Evolutionary conservation across 2,113 vertebrate genomes (phyloP), one percentile per base, ranked within the genome.

Genomic region (Pseudorasbora parva): DNA sequence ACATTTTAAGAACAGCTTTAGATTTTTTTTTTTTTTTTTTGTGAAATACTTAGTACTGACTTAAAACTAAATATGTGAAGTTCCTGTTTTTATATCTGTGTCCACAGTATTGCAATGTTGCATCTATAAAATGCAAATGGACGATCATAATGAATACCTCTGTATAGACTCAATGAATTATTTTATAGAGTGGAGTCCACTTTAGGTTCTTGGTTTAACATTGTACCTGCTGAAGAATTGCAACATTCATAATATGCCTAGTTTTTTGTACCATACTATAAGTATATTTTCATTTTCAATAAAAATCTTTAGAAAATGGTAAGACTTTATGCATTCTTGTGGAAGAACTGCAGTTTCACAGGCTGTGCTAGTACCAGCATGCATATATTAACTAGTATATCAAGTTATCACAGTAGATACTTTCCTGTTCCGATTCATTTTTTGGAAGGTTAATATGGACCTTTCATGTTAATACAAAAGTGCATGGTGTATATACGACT

Each of bases 201-300:
- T 45, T 78, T 51, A 54, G 78, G 25, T 23, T 81, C 27, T 81
- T 68, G 78, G 62, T 81, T 54, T 69, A 64, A 60, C 17, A 79
- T 66, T 78, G 43, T 78, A 49, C 59, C 64, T 41, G 62, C 43
- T 79, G 11, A 69, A 81, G 64, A 69, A 81, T 21, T 45, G 76
- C 76, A 43, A 56, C 45, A 78, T 25, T 47, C 33, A 57, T 49
- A 23, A 49, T 62, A 78, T 72, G 51, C 76, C 60, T 80, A 84
- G 83, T 71, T 72, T 76, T 87, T 85, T 94, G 91, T 92, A 91
- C 89, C 86, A 93, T 92, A 90, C 66, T 77, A 85, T 77, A 88
- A 93, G 91, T 93, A 89, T 90, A 92, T 93, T 93, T 92, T 60
- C 81, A 91, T 92, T 93, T 94, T 92, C 90, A 93, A 93, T 94